phyloP scores from a whole-genome alignment of 37 sponge, comb jelly and placozoan genomes.

The Lycopodina hypogea region DNA sequence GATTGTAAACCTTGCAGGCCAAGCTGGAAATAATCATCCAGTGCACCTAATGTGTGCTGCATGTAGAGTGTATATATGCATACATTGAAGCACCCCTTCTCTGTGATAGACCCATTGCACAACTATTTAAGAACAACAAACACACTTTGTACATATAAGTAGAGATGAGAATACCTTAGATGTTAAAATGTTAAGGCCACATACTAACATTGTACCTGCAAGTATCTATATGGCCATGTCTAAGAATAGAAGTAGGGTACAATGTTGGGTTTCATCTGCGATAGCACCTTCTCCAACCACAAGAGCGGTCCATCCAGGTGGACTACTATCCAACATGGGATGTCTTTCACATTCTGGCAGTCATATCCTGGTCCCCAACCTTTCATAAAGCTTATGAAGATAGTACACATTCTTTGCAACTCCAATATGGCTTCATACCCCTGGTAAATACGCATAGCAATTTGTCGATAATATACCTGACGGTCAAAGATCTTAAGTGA shows the following conservation, averaged over 20 bases:
- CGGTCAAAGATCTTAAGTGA: conserved; percentile 96
- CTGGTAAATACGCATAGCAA: conserved; percentile 78
- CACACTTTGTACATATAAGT: no score
- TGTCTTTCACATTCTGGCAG: conserved; percentile 93
- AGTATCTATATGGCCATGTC: no score
- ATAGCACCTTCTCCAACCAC: conserved; percentile 93
- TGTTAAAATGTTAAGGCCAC: no score
- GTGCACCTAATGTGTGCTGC: no score
- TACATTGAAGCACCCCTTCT: no score
- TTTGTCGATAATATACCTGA: conserved; percentile 86
- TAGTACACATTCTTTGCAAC: conserved; percentile 93
- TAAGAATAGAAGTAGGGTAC: conserved; percentile 25
- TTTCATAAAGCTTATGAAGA: conserved; percentile 95
- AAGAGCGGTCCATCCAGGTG: conserved; percentile 91
- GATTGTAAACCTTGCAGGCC: no score
- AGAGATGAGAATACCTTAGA: no score
- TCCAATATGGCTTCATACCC: conserved; percentile 91
- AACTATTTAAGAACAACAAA: no score
- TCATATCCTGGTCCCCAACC: conserved; percentile 98
- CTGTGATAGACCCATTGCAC: no score
- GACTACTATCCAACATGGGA: conserved; percentile 96
- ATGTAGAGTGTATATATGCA: no score
- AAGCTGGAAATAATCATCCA: no score
- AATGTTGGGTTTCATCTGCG: conserved; percentile 60
- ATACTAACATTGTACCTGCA: no score